Evolutionary conservation across 2,113 vertebrate species (phyloP).

Genomic region (Lonchura striata): DNA sequence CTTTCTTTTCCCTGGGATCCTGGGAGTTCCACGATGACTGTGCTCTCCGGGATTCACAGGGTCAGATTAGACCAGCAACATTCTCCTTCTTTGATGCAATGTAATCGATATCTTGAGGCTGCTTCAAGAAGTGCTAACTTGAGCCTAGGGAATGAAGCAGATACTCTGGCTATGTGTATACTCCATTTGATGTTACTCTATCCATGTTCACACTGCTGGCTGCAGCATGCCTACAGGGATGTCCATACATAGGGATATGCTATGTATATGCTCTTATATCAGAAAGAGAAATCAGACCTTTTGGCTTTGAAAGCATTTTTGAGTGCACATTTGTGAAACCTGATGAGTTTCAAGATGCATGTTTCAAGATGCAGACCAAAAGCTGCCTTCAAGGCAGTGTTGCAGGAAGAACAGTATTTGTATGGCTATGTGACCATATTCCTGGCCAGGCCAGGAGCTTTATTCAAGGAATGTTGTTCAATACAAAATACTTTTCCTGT

Average conservation of each 20-base stretch:
- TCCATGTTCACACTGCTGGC: neutral
- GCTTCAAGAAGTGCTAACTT: neutral
- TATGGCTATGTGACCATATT: neutral
- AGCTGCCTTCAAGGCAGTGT: neutral
- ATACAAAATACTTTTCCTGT: neutral
- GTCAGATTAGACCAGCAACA: neutral
- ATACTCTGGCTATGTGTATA: neutral
- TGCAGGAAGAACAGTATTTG: neutral
- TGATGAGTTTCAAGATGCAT: neutral
- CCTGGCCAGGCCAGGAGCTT: neutral
- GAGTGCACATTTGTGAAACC: neutral
- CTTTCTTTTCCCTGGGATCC: neutral
- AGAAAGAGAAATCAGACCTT: neutral
- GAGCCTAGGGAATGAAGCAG: neutral
- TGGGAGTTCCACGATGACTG: neutral
- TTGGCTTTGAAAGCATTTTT: neutral
- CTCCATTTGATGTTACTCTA: neutral
- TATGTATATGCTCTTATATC: neutral
- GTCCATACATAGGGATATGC: neutral
- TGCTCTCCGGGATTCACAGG: neutral
- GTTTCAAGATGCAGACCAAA: neutral
- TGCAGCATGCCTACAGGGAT: neutral
- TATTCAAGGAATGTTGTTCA: neutral
- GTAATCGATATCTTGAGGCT: neutral
- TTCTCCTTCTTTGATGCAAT: neutral